Evolutionary conservation across 1,140 invertebrate genomes (phyloP), one percentile per base, ranked within the genome.

Genomic region (Drepana arcuata): DNA sequence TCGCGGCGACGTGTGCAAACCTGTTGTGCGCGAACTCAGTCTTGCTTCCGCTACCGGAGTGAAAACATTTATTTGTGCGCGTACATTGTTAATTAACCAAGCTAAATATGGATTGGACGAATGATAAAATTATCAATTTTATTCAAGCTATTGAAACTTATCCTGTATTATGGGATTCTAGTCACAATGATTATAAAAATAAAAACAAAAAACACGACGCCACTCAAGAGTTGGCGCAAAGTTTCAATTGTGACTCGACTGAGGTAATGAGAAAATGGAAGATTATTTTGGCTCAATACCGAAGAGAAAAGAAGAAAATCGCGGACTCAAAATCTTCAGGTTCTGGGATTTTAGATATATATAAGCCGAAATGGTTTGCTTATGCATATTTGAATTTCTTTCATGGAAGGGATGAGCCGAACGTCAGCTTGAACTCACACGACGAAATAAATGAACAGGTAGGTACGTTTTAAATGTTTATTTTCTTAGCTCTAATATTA

Each of bases 321-420:
- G 23, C 15, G 23, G 37, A 18, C 2, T 40, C 37, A 32, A 40
- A 40, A 32, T 40, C 37, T 33, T 40, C 37, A 40, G 37, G 29
- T 32, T 40, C 37, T 25, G 37, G 37, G 9, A 40, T 40, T 40
- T 33, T 14, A 31, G 37, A 39, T 14, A 39, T 39, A 39, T 39
- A 39, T 25, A 25, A 39, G 28, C 28, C 28, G n/a, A 40, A 40
- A 27, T 40, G 28, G 29, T 32, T 40, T 27, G 29, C 10, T 32
- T 33, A 32, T 31, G 28, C 37, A 32, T 39, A 39, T 32, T 39
- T 39, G 37, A 39, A 32, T 25, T 39, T 39, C 14, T 32, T 39
- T 31, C 28, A 39, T 39, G 37, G 37, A 31, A 31, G 37, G 37
- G 28, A 39, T 13, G 28, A 31, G 12, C 28, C 37, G 37, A 39